Evolutionary conservation across 2,113 vertebrate genomes (phyloP), one percentile per base, ranked within the genome.

Genomic region (Uropsilus gracilis): DNA sequence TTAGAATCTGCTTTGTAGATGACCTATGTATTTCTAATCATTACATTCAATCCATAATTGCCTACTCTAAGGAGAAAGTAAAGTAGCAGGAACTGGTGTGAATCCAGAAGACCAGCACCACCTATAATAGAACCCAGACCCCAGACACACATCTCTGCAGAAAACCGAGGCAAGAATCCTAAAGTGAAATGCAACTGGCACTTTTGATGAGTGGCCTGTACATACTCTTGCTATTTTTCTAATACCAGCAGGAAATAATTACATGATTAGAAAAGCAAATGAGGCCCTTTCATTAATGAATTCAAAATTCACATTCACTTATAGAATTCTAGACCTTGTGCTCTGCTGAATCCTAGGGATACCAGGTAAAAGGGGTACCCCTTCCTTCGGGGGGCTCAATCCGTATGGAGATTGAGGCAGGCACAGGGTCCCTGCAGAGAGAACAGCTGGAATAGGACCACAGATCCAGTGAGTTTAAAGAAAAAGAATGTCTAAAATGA

Each of bases 221-320:
- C 66, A 82, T 59, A 78, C 26, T 66, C 30, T 53, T 37, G 55
- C 42, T 95, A 64, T 94, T 86, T 96, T 80, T 73, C 94, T 72
- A 46, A 64, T 82, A 53, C 73, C 89, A 95, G 46, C 71, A 93
- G 94, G 86, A 95, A 97, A 96, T 89, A 64, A 95, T 94, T 92
- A 76, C 30, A 88, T 89, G 94, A 46, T 90, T 96, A 86, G 82
- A 64, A 95, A 94, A 94, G 83, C 83, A 95, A 81, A 95, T 57
- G 69, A 91, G 53, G 42, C 24, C 53, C 9, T 94, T 94, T 95
- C 57, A 97, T 95, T 82, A 77, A 92, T 90, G 75, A 86, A 73
- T 50, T 59, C 69, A 39, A 46, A 82, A 55, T 77, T 57, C 46
- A 20, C 68, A 78, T 86, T 86, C 66, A 78, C 73, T 46, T 57